These are phyloP conservation scores for Marmota monax DNA, from an alignment of 2,113 vertebrate species.

Conservation along the genomic window DNA sequence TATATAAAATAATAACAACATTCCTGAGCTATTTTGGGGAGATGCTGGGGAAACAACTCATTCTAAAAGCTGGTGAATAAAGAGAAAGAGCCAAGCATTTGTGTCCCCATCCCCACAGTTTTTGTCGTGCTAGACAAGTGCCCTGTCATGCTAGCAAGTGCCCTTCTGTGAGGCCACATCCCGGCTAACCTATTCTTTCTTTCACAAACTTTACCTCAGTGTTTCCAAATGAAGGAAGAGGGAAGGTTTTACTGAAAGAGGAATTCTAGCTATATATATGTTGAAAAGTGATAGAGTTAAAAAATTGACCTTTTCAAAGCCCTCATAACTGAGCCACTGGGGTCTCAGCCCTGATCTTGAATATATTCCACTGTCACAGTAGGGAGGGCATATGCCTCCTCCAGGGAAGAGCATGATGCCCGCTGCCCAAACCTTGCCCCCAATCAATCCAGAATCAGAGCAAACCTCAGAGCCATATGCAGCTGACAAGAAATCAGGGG, in stretches of 20 bases:
- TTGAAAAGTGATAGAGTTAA: neutral
- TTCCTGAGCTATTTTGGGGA: neutral
- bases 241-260: neutral
- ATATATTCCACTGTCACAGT: neutral
- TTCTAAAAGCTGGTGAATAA: neutral
- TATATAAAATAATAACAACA: neutral
- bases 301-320: neutral
- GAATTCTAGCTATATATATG: neutral
- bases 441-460: neutral
- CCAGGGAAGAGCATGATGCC: fast-evolving
- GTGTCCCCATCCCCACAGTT: neutral
- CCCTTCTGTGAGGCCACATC: too few species aligned
- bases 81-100: neutral
- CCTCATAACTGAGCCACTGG: fast-evolving
- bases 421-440: neutral
- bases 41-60: neutral
- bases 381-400: neutral
- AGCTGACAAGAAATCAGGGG: neutral
- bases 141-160: neutral
- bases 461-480: neutral
- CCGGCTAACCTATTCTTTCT: neutral
- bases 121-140: neutral
- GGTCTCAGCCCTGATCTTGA: neutral
- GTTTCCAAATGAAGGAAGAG: neutral
- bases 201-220: fast-evolving